phyloP scores from a whole-genome alignment of 1,140 invertebrate genomes.

The Marisa cornuarietis region DNA sequence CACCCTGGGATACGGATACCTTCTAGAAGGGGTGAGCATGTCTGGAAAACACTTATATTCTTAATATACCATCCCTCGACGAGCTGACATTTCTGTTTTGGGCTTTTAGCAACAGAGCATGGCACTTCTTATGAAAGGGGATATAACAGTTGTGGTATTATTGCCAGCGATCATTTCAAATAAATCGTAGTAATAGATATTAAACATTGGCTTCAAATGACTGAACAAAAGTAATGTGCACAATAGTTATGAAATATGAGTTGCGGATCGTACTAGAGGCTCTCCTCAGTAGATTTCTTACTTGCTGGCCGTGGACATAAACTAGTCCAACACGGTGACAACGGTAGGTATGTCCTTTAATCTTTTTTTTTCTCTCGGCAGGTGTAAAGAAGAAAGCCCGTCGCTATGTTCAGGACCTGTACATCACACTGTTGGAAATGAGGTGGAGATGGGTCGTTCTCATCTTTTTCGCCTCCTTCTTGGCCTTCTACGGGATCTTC shows the following conservation, averaged over 20 bases:
- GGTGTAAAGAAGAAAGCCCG: constrained; percentile 27
- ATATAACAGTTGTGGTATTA: no score
- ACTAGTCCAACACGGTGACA: background rate
- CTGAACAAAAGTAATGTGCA: background rate
- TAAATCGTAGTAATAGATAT: no score
- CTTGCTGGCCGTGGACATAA: background rate
- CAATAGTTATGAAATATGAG: background rate
- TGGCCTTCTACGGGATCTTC: constrained; percentile 91
- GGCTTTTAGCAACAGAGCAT: no score
- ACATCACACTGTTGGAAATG: constrained; percentile 52
- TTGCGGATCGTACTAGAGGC: no score
- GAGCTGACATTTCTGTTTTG: no score
- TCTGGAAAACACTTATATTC: no score
- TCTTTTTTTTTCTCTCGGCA: background rate
- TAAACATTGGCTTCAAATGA: no score
- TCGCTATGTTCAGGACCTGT: constrained; percentile 66
- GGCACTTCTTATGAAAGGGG: no score
- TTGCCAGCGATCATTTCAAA: no score
- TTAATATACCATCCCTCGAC: no score
- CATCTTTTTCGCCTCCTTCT: constrained; percentile 89
- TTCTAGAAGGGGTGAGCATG: no score
- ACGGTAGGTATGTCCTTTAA: background rate
- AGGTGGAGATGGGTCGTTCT: constrained; percentile 97
- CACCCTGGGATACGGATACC: no score
- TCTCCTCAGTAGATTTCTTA: background rate